Conservation (phyloP, 2,797 vertebrate genomes). For the Oceanodroma leucorhoa region DNA sequence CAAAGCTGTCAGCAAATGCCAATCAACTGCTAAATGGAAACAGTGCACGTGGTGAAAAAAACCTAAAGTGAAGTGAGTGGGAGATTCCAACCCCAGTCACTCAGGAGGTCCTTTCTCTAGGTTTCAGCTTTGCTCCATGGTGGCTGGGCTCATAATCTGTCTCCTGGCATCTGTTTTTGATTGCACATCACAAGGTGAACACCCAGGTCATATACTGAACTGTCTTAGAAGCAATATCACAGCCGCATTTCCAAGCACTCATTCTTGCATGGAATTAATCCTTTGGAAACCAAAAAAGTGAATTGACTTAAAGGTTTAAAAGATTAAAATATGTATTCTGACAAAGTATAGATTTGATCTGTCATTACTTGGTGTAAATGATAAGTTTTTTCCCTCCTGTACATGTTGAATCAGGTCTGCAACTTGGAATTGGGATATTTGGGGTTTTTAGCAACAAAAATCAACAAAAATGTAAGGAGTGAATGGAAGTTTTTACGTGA, state of each 20-base stretch:
- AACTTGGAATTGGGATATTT: neutral
- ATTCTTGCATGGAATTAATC: neutral
- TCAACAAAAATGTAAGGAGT: neutral
- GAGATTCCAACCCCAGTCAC: neutral
- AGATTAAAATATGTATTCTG: neutral
- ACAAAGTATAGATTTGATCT: neutral
- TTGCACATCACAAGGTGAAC: neutral
- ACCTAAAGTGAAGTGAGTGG: neutral
- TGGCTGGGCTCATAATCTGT: neutral
- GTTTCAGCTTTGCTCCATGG: neutral
- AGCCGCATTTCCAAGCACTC: neutral
- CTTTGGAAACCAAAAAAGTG: neutral
- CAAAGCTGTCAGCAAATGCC: constrained; percentile 7
- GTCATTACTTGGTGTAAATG: neutral
- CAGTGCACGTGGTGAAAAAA: neutral
- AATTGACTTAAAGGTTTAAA: neutral
- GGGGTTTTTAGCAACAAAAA: neutral
- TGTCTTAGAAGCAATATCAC: neutral
- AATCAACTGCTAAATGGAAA: neutral
- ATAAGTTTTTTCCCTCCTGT: neutral
- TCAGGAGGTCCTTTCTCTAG: neutral
- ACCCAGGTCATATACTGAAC: neutral
- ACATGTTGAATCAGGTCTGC: neutral
- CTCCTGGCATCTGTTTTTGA: neutral
- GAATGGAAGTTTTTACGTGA: neutral